These are phyloP conservation scores for Mycteria americana DNA, from an alignment of 2,797 vertebrate genomes.

Conservation along the genomic window DNA sequence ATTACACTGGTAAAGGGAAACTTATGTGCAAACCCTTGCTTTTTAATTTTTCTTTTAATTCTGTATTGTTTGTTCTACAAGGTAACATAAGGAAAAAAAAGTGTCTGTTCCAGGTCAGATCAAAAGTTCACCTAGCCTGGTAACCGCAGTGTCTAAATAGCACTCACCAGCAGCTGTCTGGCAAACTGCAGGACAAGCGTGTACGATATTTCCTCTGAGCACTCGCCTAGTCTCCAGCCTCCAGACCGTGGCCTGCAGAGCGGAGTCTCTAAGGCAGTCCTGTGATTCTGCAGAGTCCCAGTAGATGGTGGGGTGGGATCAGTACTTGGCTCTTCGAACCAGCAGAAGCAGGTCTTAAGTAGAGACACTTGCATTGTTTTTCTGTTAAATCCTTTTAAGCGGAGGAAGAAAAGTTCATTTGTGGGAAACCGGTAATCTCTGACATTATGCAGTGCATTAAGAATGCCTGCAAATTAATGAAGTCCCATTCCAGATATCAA, in stretches of 20 bases:
- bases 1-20: neutral
- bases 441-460: neutral
- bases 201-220: neutral
- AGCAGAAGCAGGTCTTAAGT: neutral
- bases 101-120: neutral
- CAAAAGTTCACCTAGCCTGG: neutral
- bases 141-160: neutral
- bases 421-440: neutral
- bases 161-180: neutral
- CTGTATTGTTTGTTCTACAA: neutral
- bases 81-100: neutral
- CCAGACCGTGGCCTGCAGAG: neutral
- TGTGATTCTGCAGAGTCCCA: constrained; percentile 39
- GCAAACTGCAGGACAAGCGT: neutral
- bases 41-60: neutral
- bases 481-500: neutral
- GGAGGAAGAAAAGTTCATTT: neutral
- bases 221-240: neutral
- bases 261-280: fast-evolving
- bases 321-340: neutral
- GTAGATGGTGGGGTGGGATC: constrained; percentile 55
- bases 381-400: neutral
- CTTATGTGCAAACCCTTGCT: neutral
- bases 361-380: neutral
- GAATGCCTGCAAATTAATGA: constrained; percentile 23